Base-by-base conservation (phyloP, 1,140 invertebrate genomes). In the Drosophila takahashii region DNA sequence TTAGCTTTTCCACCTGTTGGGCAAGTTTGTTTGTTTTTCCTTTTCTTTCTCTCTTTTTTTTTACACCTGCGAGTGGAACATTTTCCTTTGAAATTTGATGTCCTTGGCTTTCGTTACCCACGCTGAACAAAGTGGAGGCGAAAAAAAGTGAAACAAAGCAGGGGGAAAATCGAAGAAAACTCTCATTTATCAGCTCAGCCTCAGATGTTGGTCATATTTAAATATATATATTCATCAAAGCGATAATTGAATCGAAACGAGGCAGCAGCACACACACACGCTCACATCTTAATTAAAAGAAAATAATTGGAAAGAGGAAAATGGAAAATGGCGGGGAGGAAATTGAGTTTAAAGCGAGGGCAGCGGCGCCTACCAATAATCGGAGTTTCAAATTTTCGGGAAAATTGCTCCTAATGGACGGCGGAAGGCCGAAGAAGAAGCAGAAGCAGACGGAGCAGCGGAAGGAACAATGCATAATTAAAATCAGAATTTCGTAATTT, bases 401-500 rank as follows among this genome's bases (percentile, higher is more conserved):
- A 48, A 65, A 66, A 64, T 65, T 32, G 15, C 29, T 66, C n/a
- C 62, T 65, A 66, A 66, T 66, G 62, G 62, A 10, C 26, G 13
- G 16, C 27, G 47, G n/a, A 27, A 50, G 37, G 32, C 29, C 5
- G 22, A 45, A 15, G 57, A 41, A 18, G 22, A 4, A 32, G 41
- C 22, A 18, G 32, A 45, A 15, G 61, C 41, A 18, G 22, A 4
- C n/a, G n/a, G n/a, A 22, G 41, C 29, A 18, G 60, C 16, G 29
- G 48, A 51, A 34, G 26, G n/a, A 11, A 13, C 48, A 72, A 76
- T 81, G 81, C 69, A 86, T 87, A 86, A 78, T 86, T 87, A 86
- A 86, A 87, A 87, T 48, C 79, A 75, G 61, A 80, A 73, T 87
- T 81, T 75, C 52, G 67, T 71, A 87, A 81, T 86, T 86, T 81